phyloP scores from a whole-genome alignment of 2,888 invertebrate genomes.

The Capitulum mitella region DNA sequence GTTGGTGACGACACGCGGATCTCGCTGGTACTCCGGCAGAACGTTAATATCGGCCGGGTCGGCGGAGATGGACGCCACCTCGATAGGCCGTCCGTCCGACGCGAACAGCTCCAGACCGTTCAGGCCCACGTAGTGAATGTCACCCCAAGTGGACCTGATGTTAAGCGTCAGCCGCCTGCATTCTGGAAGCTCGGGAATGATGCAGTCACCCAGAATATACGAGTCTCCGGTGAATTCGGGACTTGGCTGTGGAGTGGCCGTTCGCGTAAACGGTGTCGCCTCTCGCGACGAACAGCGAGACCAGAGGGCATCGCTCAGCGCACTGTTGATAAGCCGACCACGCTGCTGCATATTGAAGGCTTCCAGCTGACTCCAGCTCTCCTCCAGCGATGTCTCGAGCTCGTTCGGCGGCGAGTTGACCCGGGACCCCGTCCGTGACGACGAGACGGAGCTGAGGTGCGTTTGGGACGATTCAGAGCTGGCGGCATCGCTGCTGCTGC shows the following conservation, averaged over 20 bases:
- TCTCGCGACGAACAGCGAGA: constrained; percentile 62
- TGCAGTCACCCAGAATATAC: not conserved
- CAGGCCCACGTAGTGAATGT: not conserved
- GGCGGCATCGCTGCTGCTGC: constrained; percentile 25
- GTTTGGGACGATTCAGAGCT: not conserved
- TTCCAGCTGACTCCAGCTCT: constrained; percentile 47
- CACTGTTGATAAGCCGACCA: constrained; percentile 58
- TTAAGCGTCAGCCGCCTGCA: not conserved
- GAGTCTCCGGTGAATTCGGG: constrained; percentile 53
- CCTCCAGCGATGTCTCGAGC: constrained; percentile 3
- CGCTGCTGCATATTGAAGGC: constrained; percentile 66
- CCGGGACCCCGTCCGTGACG: not conserved
- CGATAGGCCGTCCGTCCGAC: not conserved
- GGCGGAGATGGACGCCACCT: constrained; percentile 47
- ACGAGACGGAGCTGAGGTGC: not conserved
- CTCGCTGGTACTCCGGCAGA: constrained; percentile 40
- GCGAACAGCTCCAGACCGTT: not conserved
- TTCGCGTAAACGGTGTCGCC: constrained; percentile 65
- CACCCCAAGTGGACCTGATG: not conserved
- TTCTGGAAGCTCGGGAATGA: not conserved
- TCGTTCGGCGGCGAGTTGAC: not conserved
- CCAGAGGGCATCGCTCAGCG: constrained; percentile 65
- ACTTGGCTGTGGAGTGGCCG: constrained; percentile 52
- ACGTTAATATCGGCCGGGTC: constrained; percentile 55
- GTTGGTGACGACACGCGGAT: constrained; percentile 54